These are phyloP conservation scores for Sabatieria punctata DNA, from an alignment of 2,888 invertebrate genomes.

Conservation along the genomic window DNA sequence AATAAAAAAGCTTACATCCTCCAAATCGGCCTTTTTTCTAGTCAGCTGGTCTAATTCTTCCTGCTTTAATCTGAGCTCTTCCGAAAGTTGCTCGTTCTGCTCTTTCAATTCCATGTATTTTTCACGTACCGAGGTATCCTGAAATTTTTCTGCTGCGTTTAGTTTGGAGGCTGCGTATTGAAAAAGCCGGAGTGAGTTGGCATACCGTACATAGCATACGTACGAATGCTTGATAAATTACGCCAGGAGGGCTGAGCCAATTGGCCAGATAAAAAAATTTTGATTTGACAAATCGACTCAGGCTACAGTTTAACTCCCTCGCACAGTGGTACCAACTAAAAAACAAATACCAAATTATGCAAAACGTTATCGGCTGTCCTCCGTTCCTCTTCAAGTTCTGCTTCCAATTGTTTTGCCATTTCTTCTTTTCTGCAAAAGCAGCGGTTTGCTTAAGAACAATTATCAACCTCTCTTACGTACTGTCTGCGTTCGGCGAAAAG, in stretches of 20 bases:
- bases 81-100: slow-evolving; percentile 45
- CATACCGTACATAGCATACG: too few relatives aligned
- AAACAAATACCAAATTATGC: slow-evolving; percentile 18
- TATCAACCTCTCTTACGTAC: slow-evolving; percentile 30
- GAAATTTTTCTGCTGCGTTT: too few relatives aligned
- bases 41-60: slow-evolving; percentile 47
- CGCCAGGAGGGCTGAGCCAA: too few relatives aligned
- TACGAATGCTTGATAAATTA: too few relatives aligned
- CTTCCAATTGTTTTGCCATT: slow-evolving; percentile 14
- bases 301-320: too few relatives aligned
- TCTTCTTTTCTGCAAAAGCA: slow-evolving; percentile 15
- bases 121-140: slow-evolving; percentile 15
- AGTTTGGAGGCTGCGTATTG: too few relatives aligned
- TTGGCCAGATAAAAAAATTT: not conserved
- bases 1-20: slow-evolving; percentile 38
- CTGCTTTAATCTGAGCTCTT: slow-evolving; percentile 35
- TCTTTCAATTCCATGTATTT: slow-evolving; percentile 42
- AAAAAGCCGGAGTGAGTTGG: too few relatives aligned
- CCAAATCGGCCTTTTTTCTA: slow-evolving; percentile 47
- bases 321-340: too few relatives aligned
- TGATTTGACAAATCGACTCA: not conserved
- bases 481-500: slow-evolving; percentile 52
- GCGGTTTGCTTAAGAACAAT: not conserved
- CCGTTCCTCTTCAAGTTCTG: slow-evolving; percentile 16
- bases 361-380: slow-evolving; percentile 17